Evolutionary conservation across 2,797 vertebrate genomes (phyloP).

Genomic region (Notamacropus eugenii): DNA sequence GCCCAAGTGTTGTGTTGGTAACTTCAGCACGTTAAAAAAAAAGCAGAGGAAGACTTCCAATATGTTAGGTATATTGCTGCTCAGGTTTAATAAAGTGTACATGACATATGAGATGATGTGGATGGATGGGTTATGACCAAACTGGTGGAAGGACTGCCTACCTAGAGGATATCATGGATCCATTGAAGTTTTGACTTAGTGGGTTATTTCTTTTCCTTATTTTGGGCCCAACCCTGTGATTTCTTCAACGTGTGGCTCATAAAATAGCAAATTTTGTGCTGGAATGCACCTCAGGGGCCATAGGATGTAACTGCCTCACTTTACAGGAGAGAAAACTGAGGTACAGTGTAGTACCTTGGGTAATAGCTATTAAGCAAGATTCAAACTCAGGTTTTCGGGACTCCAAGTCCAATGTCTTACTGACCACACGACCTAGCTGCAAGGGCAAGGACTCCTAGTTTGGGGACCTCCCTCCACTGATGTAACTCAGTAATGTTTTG

Average conservation of each 20-base stretch:
- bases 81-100: not conserved
- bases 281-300: not conserved
- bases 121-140: not conserved
- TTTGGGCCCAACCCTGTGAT: not conserved
- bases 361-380: not conserved
- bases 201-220: not conserved
- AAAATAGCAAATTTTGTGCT: not conserved
- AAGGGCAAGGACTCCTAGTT: not conserved
- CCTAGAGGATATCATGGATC: not conserved
- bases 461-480: not conserved
- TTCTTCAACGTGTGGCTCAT: not conserved
- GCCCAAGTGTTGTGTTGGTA: not conserved
- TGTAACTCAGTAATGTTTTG: not conserved
- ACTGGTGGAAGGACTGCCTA: not conserved
- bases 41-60: not conserved
- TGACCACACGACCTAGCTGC: not conserved
- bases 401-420: not conserved
- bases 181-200: not conserved
- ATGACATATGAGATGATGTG: not conserved
- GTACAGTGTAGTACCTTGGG: not conserved
- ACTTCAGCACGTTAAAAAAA: not conserved
- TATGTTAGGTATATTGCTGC: not conserved
- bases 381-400: not conserved
- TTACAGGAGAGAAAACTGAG: not conserved
- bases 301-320: not conserved